Base-by-base conservation (phyloP, 64 coral and sea anemone genomes). In the Montipora capricornis region DNA sequence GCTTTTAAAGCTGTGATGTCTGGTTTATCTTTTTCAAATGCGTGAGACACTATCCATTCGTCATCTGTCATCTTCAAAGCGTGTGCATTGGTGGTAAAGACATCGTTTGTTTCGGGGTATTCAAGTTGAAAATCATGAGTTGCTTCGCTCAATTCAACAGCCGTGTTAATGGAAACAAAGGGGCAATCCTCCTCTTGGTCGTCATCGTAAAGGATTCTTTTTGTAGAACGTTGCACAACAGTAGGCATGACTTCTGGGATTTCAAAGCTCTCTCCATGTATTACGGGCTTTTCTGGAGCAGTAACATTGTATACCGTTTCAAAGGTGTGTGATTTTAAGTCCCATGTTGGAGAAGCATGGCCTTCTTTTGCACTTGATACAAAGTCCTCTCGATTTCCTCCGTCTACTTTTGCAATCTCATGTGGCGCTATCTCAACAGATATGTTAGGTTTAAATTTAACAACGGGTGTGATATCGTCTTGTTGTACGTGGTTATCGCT, bases 11-110 rank as follows among this genome's bases (percentile, higher is more conserved):
- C 45, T 70, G 44, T 20, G 3, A 86, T 86, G 46, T 86, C 82
- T 51, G 82, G 82, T 86, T 48, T 73, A 9, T 86, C 82, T 46
- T 51, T 86, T 50, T 86, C 8, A 2, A 71, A 17, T 20, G 82
- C 49, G 46, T 86, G 62, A 5, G 16, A 20, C 47, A 14, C 47
- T 16, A 86, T 86, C 45, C 62, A 71, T 86, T 86, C 64, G 70
- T 86, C 82, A 22, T 86, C 66, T 71, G 46, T 44, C 37, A 49
- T 22, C 2, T 17, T 9, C 46, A 20, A 68, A 86, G 68, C 14
- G 1, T 12, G 45, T 9, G 49, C 66, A 73, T 49, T 64, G n/a
- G 66, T 24, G 16, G 46, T 49, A 2, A 68, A 73, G 5, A 86
- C 45, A 5, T 51, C 47, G 6, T 11, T 6, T 4, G 37, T 20